phyloP scores from a whole-genome alignment of 2,113 vertebrate species.

The Amphilophus citrinellus region DNA sequence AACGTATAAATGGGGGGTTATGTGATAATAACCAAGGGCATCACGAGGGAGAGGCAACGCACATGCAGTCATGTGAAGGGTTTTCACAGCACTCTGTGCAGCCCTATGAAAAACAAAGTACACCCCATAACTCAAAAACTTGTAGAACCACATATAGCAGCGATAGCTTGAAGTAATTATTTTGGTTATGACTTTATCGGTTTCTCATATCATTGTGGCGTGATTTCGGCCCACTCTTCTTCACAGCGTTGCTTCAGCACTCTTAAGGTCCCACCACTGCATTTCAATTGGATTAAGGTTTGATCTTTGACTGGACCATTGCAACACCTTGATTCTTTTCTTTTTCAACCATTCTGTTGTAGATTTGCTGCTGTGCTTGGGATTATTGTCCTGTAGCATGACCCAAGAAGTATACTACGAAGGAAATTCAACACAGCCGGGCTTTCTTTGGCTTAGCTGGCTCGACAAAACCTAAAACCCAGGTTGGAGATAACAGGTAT shows the following conservation, averaged over 20 bases:
- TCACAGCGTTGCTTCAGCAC: background rate
- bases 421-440: too few species aligned
- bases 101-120: background rate
- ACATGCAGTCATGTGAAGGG: background rate
- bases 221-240: background rate
- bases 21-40: background rate
- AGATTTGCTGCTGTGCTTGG: background rate
- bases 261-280: background rate
- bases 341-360: background rate
- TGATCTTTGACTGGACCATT: background rate
- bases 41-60: background rate
- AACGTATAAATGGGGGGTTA: background rate
- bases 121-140: rapidly evolving
- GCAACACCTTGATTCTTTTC: background rate
- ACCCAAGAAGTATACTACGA: background rate
- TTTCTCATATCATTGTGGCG: background rate
- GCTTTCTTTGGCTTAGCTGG: too few species aligned
- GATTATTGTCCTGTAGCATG: background rate
- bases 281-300: background rate
- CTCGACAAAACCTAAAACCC: too few species aligned
- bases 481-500: too few species aligned
- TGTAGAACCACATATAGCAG: background rate
- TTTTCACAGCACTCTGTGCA: background rate
- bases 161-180: background rate
- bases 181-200: background rate